Evolutionary conservation across 2,797 vertebrate genomes (phyloP).

Genomic region (Danionella dracula): DNA sequence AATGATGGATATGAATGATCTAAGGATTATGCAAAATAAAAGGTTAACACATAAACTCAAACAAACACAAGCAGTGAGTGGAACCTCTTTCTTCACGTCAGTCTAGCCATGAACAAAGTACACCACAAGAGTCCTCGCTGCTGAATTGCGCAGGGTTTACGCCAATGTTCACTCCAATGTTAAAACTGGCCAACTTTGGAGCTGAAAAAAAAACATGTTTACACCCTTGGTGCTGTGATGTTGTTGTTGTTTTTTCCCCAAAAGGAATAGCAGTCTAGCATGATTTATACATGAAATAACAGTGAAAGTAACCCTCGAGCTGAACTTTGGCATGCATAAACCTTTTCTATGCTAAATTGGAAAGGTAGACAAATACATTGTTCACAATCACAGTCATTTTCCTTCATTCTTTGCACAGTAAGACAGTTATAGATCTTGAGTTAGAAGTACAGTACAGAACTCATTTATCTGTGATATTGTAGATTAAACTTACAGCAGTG

Average conservation of each 20-base stretch:
- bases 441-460: constrained; percentile 7
- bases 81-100: too few relatives aligned
- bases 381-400: constrained; percentile 10
- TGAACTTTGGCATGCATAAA: constrained; percentile 32
- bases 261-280: neutral
- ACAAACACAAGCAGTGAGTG: too few relatives aligned
- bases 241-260: too few relatives aligned
- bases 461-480: constrained; percentile 42
- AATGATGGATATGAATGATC: too few relatives aligned
- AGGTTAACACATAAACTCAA: too few relatives aligned
- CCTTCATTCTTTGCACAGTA: constrained; percentile 3
- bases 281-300: constrained; percentile 18
- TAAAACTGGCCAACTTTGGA: too few relatives aligned
- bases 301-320: neutral
- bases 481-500: constrained; percentile 60
- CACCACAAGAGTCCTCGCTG: too few relatives aligned
- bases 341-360: constrained; percentile 26
- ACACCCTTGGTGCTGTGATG: too few relatives aligned
- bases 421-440: neutral
- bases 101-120: too few relatives aligned
- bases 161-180: too few relatives aligned
- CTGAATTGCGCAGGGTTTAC: too few relatives aligned
- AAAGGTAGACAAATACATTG: constrained; percentile 7
- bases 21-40: too few relatives aligned
- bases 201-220: neutral